Base-by-base conservation (phyloP, 2,113 vertebrate genomes). In the Siniperca knerii region DNA sequence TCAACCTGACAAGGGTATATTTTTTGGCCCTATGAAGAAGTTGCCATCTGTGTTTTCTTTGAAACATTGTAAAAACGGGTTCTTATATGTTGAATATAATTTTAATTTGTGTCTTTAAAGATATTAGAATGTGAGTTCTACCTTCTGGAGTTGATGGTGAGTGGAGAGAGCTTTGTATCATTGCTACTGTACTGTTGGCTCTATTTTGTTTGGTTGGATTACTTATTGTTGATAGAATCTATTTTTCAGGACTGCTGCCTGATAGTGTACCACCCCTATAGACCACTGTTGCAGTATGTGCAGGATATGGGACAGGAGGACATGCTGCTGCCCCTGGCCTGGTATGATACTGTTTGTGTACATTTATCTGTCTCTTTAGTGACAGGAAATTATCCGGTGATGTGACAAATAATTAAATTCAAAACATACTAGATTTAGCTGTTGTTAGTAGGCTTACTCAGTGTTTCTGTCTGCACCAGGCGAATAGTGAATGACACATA, bases 271-370 rank as follows among this genome's bases (percentile, higher is more conserved):
- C 98, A 99, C 93, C 98, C 98, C 55, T 99, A 99, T 84, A 97
- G 98, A 97, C 98, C 98, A 58, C 95, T 99, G 92, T 90, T 99
- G 91, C 98, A 99, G 85, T 99, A 99, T 92, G 98, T 99, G 82
- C 98, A 99, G 95, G 98, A 99, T 90, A 99, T 99, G 98, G 98
- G 98, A 88, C 98, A 99, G 95, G 98, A 99, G 94, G 98, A 99
- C 93, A 98, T 99, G 98, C 95, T 99, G 90, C 97, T 99, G 82
- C 98, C 98, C 58, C 95, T 99, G 1, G 98, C 98, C 93, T 99
- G 98, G 98, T 99, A 97, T 76, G 87, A 66, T 29, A 2, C 25
- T 23, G 3, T 77, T n/a, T 80, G 8, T 64, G 25, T 18, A 29
- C 8, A 16, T 52, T 15, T 11, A 4, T 10, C 1, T 44, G 54